Conservation (phyloP, 92 coral and sea anemone genomes). For the Bergia puertoricense region DNA sequence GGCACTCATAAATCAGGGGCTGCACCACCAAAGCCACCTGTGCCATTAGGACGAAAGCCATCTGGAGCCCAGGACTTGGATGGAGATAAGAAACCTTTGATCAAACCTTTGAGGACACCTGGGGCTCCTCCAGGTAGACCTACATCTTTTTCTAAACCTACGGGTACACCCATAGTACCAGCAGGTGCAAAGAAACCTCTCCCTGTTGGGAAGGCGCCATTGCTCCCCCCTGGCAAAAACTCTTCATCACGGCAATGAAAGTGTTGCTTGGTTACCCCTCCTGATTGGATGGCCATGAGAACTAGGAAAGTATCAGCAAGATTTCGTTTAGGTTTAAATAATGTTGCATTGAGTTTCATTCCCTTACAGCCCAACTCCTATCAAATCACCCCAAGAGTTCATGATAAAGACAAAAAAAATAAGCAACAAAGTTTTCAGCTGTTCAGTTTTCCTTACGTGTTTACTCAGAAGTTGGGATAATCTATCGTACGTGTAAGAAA, state of each 20-base stretch:
- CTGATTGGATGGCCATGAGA: not conserved
- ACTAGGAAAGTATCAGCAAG: too few species aligned
- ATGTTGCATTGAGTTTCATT: too few species aligned
- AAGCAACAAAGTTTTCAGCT: not conserved
- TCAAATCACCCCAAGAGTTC: not conserved
- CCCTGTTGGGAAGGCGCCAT: slow-evolving; percentile 24
- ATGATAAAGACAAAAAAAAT: too few species aligned
- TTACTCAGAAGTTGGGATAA: not conserved
- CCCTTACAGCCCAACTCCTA: not conserved
- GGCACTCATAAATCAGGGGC: slow-evolving; percentile 7
- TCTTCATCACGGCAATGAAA: slow-evolving; percentile 10
- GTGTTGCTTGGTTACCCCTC: not conserved
- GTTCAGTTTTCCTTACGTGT: not conserved
- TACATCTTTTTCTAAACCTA: not conserved
- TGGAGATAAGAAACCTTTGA: slow-evolving; percentile 1
- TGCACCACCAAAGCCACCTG: slow-evolving; percentile 45
- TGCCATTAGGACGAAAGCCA: slow-evolving; percentile 41
- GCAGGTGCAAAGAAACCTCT: slow-evolving; percentile 20
- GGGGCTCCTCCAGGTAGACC: slow-evolving; percentile 29
- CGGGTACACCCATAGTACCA: slow-evolving; percentile 6
- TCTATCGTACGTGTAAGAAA: not conserved
- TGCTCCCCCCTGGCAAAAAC: slow-evolving; percentile 26
- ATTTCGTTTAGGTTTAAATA: too few species aligned
- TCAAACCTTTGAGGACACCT: slow-evolving; percentile 12
- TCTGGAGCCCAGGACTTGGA: slow-evolving; percentile 43